These are phyloP conservation scores for Atta cephalotes DNA, from an alignment of 1,140 invertebrate species.

Conservation along the genomic window DNA sequence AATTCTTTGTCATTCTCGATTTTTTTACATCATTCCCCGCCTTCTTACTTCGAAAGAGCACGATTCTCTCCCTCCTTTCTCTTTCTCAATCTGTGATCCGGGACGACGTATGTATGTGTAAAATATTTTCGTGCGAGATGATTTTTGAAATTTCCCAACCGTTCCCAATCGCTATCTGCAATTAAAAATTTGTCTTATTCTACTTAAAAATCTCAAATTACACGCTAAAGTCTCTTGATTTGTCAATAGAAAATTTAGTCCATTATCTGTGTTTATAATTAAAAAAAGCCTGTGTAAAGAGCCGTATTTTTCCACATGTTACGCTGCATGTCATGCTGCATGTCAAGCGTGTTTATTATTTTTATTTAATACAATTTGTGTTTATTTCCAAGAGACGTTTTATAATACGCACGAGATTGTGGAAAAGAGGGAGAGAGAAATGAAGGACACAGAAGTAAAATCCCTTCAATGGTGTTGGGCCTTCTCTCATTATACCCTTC, in stretches of 20 bases:
- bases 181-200: slow-evolving; percentile 4
- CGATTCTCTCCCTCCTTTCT: neutral
- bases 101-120: neutral
- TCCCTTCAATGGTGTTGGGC: slow-evolving; percentile 19
- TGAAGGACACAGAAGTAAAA: slow-evolving; percentile 32
- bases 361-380: neutral
- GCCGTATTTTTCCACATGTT: neutral
- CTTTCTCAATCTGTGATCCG: neutral
- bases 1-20: slow-evolving; percentile 75
- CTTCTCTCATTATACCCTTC: neutral
- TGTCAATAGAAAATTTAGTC: neutral
- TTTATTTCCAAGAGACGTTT: neutral
- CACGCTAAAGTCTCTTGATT: neutral
- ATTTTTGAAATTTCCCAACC: neutral
- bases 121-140: slow-evolving; percentile 4
- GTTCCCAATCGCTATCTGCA: neutral
- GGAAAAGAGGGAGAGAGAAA: slow-evolving; percentile 34
- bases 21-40: slow-evolving; percentile 61
- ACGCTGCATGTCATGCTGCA: neutral
- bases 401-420: slow-evolving; percentile 4
- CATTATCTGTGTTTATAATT: neutral
- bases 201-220: neutral
- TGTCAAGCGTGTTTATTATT: too few relatives aligned
- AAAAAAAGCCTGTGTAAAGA: neutral
- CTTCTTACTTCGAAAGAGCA: slow-evolving; percentile 47